Evolutionary conservation across 2,797 vertebrate species (phyloP).

Genomic region (Muscicapa striata): DNA sequence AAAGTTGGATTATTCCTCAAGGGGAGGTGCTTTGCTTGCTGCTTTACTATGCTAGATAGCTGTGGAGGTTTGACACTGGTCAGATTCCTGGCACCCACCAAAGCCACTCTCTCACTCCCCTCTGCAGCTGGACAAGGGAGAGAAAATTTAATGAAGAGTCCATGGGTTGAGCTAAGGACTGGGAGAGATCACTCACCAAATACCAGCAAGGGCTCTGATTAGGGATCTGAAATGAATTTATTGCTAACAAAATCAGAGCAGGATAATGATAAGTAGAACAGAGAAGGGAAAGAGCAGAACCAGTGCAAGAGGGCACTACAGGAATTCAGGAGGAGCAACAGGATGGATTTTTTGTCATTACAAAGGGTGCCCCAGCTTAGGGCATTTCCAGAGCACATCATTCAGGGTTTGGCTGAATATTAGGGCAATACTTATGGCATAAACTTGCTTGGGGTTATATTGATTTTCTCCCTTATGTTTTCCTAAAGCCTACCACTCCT

Average conservation of each 20-base stretch:
- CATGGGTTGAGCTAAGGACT: not conserved
- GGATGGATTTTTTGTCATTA: not conserved
- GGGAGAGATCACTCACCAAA: not conserved
- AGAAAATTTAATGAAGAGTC: not conserved
- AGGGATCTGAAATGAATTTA: not conserved
- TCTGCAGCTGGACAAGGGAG: not conserved
- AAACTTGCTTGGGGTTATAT: not conserved
- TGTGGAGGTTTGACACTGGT: not conserved
- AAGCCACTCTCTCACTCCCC: not conserved
- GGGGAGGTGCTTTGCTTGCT: not conserved
- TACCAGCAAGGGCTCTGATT: not conserved
- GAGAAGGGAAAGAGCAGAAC: not conserved
- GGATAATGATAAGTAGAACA: not conserved
- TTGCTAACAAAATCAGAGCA: not conserved
- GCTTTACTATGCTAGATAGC: not conserved
- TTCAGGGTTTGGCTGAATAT: not conserved
- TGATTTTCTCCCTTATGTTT: not conserved
- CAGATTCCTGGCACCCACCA: not conserved
- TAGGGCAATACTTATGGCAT: not conserved
- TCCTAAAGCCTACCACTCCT: not conserved
- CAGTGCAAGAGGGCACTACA: not conserved
- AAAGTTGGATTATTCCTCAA: not conserved
- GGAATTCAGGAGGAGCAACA: not conserved
- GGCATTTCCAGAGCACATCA: not conserved
- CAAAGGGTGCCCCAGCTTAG: accelerated